Base-by-base conservation (phyloP, 2,888 invertebrate genomes). In the Drosophila rellima region DNA sequence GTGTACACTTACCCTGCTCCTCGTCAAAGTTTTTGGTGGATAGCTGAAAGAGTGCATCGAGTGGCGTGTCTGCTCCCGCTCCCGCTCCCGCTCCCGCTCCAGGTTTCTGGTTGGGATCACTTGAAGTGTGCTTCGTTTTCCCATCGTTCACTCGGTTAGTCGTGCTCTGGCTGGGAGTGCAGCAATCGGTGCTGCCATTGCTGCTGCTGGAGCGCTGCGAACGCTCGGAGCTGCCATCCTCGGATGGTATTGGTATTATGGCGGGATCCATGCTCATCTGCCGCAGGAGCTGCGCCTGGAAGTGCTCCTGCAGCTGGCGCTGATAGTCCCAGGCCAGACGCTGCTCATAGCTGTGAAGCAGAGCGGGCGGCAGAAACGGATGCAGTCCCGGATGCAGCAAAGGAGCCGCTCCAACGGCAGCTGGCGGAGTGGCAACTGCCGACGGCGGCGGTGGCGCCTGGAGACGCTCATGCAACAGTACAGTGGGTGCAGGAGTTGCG, bases 1-100 rank as follows among this genome's bases (percentile, higher is more conserved):
- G 26, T 26, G 26, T n/a, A 42, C 20, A 86, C 91, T 97, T 96
- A 93, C 97, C 95, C 91, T 96, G 96, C 89, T 96, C 95, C 56
- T 97, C 98, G 92, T 98, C 98, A 92, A 98, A 98, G 66, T 98
- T 98, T 93, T 98, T 98, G 93, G 97, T 98, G 78, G 98, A 98
- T 96, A 99, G 97, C 93, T 98, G 98, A 93, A 98, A 98, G 26
- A 99, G 95, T 1, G 98, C 98, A 92, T 98, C 98, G 73, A 99
- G 94, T 0, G 98, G 98, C 13, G 98, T 98, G 77, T 96, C 95
- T 1, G 51, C 68, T 51, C 83, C 67, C 92, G 93, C 90, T 1
- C 56, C 44, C 17, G 51, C 68, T 51, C 83, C 67, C 92, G 93
- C 90, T 1, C 56, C 44, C 17, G 44, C 37, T 10, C n/a, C 33